Evolutionary conservation across 1,140 invertebrate genomes (phyloP).

Genomic region (Brachionus sp.): DNA sequence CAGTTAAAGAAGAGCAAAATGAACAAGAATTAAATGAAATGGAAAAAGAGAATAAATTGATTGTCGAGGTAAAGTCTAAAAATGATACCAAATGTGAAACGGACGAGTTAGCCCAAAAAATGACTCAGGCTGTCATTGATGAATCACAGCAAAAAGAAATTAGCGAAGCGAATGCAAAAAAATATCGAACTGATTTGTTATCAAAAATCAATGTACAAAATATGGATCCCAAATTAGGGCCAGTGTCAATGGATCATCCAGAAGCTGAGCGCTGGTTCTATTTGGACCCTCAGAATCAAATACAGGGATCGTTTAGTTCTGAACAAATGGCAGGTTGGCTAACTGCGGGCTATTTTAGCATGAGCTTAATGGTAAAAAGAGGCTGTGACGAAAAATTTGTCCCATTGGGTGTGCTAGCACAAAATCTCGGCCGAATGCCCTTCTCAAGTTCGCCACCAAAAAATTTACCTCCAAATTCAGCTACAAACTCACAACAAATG

Average conservation of each 20-base stretch:
- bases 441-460: neutral
- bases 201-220: neutral
- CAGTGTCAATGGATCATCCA: neutral
- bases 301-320: conserved; percentile 34
- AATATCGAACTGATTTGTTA: neutral
- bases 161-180: neutral
- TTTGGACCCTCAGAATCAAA: conserved; percentile 41
- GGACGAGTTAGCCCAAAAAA: neutral
- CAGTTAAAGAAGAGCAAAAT: neutral
- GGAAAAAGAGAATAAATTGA: neutral
- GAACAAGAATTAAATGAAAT: neutral
- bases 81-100: neutral
- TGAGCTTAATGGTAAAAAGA: conserved; percentile 28
- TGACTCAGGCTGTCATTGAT: neutral
- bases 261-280: conserved; percentile 40
- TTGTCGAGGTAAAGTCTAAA: neutral
- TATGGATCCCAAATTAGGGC: neutral
- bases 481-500: neutral
- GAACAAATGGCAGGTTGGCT: conserved; percentile 45
- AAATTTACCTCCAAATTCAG: neutral
- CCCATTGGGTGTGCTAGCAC: neutral
- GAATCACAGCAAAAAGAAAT: neutral
- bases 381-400: conserved; percentile 28
- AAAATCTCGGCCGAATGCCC: conserved; percentile 13
- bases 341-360: conserved; percentile 37